Base-by-base conservation (phyloP, 2,113 vertebrate genomes). In the Oxyruncus cristatus region DNA sequence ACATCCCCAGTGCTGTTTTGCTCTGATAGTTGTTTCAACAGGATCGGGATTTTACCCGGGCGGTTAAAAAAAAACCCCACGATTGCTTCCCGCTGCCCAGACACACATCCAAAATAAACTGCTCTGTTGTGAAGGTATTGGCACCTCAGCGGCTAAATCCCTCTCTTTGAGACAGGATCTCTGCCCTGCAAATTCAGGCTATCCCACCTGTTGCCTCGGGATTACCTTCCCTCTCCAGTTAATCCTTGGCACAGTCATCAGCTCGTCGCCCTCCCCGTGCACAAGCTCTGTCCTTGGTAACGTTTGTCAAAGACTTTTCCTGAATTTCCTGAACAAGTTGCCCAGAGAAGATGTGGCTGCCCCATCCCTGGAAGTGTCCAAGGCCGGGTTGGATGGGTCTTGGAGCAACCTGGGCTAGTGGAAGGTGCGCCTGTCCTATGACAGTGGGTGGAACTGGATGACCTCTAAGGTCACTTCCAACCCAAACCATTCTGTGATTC, bases 351-450 rank as follows among this genome's bases (percentile, higher is more conserved):
- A 18, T 82, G 39, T 26, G 46, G 53, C 28, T 89, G 30, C 5
- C 2, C 24, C n/a, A 53, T 53, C 62, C n/a, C 78, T 75, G 47
- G 30, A 3, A 53, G 5, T 68, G 62, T 10, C 24, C 87, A 41
- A 68, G 17, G 53, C 6, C 33, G 26, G 53, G 33, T 0, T 67
- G 61, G 52, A 67, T 0, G 0, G 4, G 6, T 7, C 6, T n/a
- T 35, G 47, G 78, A 55, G 14, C 20, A 83, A 0, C 9, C n/a
- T 70, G 63, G 79, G 14, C 11, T 0, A 11, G 20, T 41, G 39
- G 9, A 4, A 83, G 4, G 1, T 53, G 39, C 8, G 39, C 24
- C 27, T 67, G 19, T n/a, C 8, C 41, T 32, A 5, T 8, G 15
- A 7, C 8, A 39, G 12, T 28, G 33, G 16, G 24, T 26, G 41